These are phyloP conservation scores for Apantesis nais DNA, from an alignment of 2,888 invertebrate genomes.

Conservation along the genomic window DNA sequence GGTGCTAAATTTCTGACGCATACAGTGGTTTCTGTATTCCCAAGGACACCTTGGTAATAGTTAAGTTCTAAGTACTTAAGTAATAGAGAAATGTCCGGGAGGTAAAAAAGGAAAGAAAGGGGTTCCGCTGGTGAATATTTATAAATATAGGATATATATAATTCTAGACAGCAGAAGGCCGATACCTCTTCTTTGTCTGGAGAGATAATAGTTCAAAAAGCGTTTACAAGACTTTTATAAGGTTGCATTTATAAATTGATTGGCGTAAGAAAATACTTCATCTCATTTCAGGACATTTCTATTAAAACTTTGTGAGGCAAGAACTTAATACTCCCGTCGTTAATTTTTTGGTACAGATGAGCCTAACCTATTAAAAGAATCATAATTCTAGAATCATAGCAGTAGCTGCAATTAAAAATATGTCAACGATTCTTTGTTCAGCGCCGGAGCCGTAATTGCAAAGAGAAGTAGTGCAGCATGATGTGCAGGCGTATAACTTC, in stretches of 20 bases:
- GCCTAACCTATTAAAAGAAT: slow-evolving; percentile 28
- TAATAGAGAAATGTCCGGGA: too few relatives aligned
- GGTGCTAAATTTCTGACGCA: too few relatives aligned
- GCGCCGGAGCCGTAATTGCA: slow-evolving; percentile 91
- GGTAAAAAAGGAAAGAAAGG: too few relatives aligned
- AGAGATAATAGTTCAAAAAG: too few relatives aligned
- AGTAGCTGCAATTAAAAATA: slow-evolving; percentile 22
- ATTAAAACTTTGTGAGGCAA: background rate
- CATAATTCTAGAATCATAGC: slow-evolving; percentile 35
- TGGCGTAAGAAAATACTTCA: background rate
- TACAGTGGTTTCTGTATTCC: too few relatives aligned
- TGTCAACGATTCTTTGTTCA: slow-evolving; percentile 28
- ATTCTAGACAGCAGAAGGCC: too few relatives aligned
- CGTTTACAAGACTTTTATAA: too few relatives aligned
- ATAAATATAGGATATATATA: too few relatives aligned
- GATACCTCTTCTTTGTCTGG: too few relatives aligned
- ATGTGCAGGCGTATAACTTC: slow-evolving; percentile 94
- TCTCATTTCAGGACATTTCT: background rate
- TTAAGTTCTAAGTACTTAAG: too few relatives aligned
- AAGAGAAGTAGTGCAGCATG: slow-evolving; percentile 91
- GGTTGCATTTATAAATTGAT: background rate
- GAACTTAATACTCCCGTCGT: background rate
- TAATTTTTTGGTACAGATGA: slow-evolving; percentile 28
- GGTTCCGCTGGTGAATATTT: too few relatives aligned
- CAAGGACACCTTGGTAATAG: too few relatives aligned